Evolutionary conservation across 53 echinoderm and acorn worm genomes (phyloP).

Genomic region (Arbacia lixula): DNA sequence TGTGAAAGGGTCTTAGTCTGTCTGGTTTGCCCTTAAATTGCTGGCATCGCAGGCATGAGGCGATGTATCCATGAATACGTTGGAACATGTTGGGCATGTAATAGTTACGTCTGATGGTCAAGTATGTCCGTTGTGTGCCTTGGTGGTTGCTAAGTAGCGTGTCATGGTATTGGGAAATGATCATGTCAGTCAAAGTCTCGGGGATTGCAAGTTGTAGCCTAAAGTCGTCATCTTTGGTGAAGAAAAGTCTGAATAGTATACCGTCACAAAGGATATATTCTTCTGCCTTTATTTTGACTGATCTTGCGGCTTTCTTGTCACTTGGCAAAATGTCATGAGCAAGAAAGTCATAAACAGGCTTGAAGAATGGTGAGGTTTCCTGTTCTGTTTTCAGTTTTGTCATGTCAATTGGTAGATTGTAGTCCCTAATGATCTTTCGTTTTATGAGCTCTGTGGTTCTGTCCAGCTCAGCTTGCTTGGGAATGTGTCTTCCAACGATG

Average conservation of each 20-base stretch:
- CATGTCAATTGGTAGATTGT: conserved; percentile 55
- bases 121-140: conserved; percentile 59
- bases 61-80: conserved; percentile 45
- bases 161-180: conserved; percentile 66
- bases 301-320: conserved; percentile 51
- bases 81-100: conserved; percentile 73
- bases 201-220: conserved; percentile 59
- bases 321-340: conserved; percentile 57
- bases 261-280: conserved; percentile 61
- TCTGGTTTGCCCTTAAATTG: conserved; percentile 63
- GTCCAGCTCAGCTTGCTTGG: conserved; percentile 55
- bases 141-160: conserved; percentile 63
- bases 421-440: conserved; percentile 64
- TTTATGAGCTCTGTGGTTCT: conserved; percentile 38
- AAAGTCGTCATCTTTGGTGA: conserved; percentile 46
- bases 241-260: conserved; percentile 52
- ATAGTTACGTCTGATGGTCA: conserved; percentile 61
- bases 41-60: conserved; percentile 60
- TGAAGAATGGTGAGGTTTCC: conserved; percentile 49
- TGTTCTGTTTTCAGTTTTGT: conserved; percentile 43
- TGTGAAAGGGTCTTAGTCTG: conserved; percentile 57
- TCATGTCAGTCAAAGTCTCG: conserved; percentile 53
- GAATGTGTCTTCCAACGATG: conserved; percentile 47
- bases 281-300: conserved; percentile 49
- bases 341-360: conserved; percentile 46